A percentile compares a stretch with the other conserved stretches of the same genome.
Evolutionary conservation across 2,113 vertebrate genomes (phyloP).

Genomic region (Channa maculata): DNA sequence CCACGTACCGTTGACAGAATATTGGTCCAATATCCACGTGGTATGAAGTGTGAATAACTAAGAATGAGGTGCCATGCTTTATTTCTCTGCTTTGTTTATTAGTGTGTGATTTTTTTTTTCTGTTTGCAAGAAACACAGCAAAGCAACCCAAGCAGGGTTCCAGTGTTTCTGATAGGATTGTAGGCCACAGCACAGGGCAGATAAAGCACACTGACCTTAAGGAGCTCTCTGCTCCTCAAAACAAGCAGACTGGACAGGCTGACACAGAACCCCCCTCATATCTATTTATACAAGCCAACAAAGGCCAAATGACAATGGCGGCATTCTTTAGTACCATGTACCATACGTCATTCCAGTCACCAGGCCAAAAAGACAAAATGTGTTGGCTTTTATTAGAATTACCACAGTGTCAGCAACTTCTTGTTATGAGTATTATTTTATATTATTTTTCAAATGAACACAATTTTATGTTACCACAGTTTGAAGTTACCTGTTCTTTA

Average conservation of each 20-base stretch:
- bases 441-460: slow-evolving; percentile 83
- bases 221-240: slow-evolving; percentile 63
- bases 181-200: slow-evolving; percentile 79
- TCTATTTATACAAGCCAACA: slow-evolving; percentile 76
- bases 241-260: slow-evolving; percentile 71
- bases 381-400: slow-evolving; percentile 84
- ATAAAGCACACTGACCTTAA: slow-evolving; percentile 83
- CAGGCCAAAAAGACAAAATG: slow-evolving; percentile 80
- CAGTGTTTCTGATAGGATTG: slow-evolving; percentile 68
- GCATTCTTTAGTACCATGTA: slow-evolving; percentile 82
- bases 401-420: slow-evolving; percentile 85
- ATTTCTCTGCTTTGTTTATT: slow-evolving; percentile 74
- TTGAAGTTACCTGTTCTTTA: slow-evolving; percentile 90
- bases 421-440: slow-evolving; percentile 82
- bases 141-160: slow-evolving; percentile 63
- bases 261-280: slow-evolving; percentile 74
- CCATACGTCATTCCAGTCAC: slow-evolving; percentile 75
- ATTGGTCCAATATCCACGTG: slow-evolving; percentile 66
- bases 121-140: slow-evolving; percentile 69
- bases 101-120: slow-evolving; percentile 70
- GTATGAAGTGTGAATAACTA: slow-evolving; percentile 63
- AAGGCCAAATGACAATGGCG: slow-evolving; percentile 76
- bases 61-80: slow-evolving; percentile 77
- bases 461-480: slow-evolving; percentile 92
- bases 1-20: slow-evolving; percentile 66